These are phyloP conservation scores for Rhagologus leucostigma DNA, from an alignment of 2,113 vertebrate genomes.

Conservation along the genomic window DNA sequence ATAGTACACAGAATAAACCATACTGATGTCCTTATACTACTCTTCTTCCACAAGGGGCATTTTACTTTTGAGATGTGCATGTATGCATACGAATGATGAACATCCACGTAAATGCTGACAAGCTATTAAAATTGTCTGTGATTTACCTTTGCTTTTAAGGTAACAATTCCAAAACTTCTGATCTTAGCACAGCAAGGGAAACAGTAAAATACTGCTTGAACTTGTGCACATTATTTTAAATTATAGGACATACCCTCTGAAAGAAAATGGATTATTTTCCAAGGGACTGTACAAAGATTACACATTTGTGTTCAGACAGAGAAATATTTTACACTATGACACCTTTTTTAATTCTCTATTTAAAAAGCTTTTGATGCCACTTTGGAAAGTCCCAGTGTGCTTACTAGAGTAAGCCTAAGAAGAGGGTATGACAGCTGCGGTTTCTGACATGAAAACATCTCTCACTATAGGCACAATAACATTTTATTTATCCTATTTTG, in stretches of 20 bases:
- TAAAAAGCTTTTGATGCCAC: slow-evolving; percentile 13
- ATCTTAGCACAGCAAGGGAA: neutral
- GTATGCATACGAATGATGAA: neutral
- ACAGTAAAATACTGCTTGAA: neutral
- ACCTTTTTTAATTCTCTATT: slow-evolving; percentile 12
- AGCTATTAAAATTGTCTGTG: neutral
- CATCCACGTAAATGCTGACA: neutral
- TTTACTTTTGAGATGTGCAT: neutral
- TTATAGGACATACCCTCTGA: neutral
- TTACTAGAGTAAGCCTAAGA: neutral
- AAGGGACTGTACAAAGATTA: neutral
- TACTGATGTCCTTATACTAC: neutral
- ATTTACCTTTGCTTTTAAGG: neutral
- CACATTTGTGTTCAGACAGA: neutral
- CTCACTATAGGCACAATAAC: neutral
- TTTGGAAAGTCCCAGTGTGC: neutral
- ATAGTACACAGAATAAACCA: neutral
- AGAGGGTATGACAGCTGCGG: neutral
- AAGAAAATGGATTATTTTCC: neutral
- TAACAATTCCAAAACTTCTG: neutral
- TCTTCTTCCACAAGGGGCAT: neutral
- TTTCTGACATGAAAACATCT: slow-evolving; percentile 7
- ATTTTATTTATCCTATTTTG: slow-evolving; percentile 24
- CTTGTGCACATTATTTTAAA: neutral
- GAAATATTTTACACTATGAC: neutral